Evolutionary conservation across 2,797 vertebrate species (phyloP).

Genomic region (Hozukius guyotensis): DNA sequence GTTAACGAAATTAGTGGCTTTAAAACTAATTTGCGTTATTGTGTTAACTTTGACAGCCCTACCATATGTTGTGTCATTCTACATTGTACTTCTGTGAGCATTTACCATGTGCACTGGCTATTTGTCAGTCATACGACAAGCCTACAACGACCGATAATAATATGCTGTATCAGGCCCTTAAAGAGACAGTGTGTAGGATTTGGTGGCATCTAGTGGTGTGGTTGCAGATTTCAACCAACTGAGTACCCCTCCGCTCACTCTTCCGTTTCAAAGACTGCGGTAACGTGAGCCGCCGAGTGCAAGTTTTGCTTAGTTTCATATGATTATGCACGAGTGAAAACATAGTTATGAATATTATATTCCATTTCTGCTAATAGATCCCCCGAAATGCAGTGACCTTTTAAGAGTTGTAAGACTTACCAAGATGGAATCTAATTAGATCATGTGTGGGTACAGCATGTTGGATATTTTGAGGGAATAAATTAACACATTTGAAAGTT

Average conservation of each 20-base stretch:
- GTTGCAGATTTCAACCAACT: too few species aligned
- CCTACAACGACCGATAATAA: not conserved
- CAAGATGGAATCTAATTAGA: not conserved
- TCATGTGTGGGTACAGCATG: not conserved
- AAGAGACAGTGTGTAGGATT: not conserved
- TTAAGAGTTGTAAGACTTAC: not conserved
- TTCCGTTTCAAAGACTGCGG: too few species aligned
- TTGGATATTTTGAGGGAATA: not conserved
- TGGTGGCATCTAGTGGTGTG: too few species aligned
- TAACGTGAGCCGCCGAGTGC: too few species aligned
- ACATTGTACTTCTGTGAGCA: not conserved
- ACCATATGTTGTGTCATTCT: not conserved
- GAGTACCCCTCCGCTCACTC: too few species aligned
- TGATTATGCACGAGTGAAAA: not conserved
- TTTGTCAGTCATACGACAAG: not conserved
- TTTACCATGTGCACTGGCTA: not conserved
- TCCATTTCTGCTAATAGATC: not conserved
- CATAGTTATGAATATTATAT: not conserved
- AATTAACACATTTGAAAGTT: not conserved
- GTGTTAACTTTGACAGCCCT: too few species aligned
- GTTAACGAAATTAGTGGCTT: too few species aligned
- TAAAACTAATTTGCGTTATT: too few species aligned
- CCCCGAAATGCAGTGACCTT: not conserved
- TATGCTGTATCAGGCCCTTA: not conserved
- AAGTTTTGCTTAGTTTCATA: too few species aligned